A percentile compares a stretch with the other conserved stretches of the same genome.
phyloP scores from a whole-genome alignment of 2,888 invertebrate species.

The Opisthograptis luteolata region DNA sequence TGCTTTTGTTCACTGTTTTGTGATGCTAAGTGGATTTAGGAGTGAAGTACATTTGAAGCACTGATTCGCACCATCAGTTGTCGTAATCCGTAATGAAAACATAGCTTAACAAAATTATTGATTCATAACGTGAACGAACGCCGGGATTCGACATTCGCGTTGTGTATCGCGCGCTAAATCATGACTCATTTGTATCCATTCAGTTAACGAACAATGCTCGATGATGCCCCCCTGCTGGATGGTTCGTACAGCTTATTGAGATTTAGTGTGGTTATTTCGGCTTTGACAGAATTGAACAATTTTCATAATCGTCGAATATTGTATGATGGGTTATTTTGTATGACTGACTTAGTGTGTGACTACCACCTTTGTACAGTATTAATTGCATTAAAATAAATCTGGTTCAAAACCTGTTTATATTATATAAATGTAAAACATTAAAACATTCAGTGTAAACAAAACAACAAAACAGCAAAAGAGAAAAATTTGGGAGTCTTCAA shows the following conservation, averaged over 20 bases:
- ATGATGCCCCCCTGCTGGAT: slow-evolving; percentile 53
- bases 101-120: slow-evolving; percentile 61
- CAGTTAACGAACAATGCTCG: slow-evolving; percentile 68
- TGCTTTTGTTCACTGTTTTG: slow-evolving; percentile 6
- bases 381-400: too few relatives aligned
- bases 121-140: slow-evolving; percentile 62
- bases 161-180: slow-evolving; percentile 67
- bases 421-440: too few relatives aligned
- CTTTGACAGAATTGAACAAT: slow-evolving; percentile 1
- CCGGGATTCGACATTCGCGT: slow-evolving; percentile 61
- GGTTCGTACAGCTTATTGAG: slow-evolving; percentile 56
- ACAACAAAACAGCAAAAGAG: too few relatives aligned
- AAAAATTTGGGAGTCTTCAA: too few relatives aligned
- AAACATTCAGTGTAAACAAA: too few relatives aligned
- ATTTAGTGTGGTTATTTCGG: slow-evolving; percentile 49
- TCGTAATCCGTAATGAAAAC: slow-evolving; percentile 58
- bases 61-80: slow-evolving; percentile 27
- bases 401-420: too few relatives aligned
- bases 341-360: too few relatives aligned
- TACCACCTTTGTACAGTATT: too few relatives aligned
- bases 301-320: slow-evolving; percentile 3
- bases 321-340: too few relatives aligned
- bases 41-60: not conserved
- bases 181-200: slow-evolving; percentile 76
- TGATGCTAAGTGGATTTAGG: not conserved